These are phyloP conservation scores for Laspeyria flexula DNA, from an alignment of 2,888 invertebrate genomes.

Conservation along the genomic window DNA sequence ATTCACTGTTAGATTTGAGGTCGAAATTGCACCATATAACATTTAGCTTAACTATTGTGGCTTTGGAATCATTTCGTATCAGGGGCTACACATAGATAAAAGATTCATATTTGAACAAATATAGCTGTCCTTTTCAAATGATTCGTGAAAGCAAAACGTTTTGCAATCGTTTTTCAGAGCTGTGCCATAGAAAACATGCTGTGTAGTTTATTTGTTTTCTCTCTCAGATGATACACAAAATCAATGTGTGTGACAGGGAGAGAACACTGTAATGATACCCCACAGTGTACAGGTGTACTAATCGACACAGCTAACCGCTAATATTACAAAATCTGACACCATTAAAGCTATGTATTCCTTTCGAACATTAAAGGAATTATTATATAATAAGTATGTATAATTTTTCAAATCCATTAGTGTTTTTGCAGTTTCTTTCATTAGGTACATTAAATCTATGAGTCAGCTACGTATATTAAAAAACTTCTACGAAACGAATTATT, in stretches of 20 bases:
- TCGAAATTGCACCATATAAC: no score
- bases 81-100: no score
- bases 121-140: no score
- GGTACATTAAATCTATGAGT: constrained; percentile 54
- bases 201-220: neutral
- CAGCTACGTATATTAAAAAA: constrained; percentile 60
- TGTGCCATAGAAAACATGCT: no score
- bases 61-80: no score
- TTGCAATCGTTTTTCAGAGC: no score
- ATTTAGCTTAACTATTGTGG: no score
- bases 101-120: no score
- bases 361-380: constrained; percentile 56
- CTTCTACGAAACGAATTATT: constrained; percentile 53
- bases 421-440: constrained; percentile 74
- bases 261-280: constrained; percentile 6
- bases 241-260: no score
- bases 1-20: no score
- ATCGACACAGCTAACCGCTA: constrained; percentile 33
- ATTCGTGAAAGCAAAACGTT: no score
- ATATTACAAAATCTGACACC: constrained; percentile 43
- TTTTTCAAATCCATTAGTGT: constrained; percentile 83
- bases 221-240: no score
- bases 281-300: constrained; percentile 21
- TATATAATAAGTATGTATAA: constrained; percentile 57
- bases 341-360: constrained; percentile 68